A percentile compares a stretch with the other conserved stretches of the same genome.
phyloP scores from a whole-genome alignment of 2,113 vertebrate genomes.

The Papio anubis region DNA sequence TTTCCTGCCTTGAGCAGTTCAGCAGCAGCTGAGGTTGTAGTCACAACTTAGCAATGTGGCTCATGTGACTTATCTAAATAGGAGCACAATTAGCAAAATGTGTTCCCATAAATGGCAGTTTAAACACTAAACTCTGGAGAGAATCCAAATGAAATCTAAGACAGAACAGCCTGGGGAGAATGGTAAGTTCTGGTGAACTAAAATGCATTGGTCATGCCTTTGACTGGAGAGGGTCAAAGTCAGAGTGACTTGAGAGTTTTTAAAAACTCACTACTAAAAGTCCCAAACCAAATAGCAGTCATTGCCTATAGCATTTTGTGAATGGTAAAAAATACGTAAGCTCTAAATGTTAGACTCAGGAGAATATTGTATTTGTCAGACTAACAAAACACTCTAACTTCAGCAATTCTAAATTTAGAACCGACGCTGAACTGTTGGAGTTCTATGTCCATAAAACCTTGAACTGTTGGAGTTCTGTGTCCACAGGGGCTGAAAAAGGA shows the following conservation, averaged over 20 bases:
- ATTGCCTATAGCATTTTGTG: neutral
- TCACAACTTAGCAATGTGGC: slow-evolving; percentile 68
- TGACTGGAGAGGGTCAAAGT: slow-evolving; percentile 65
- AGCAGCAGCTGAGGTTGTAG: slow-evolving; percentile 59
- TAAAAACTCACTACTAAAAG: slow-evolving; percentile 18
- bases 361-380: slow-evolving; percentile 40
- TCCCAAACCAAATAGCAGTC: slow-evolving; percentile 52
- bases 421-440: neutral
- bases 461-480: slow-evolving; percentile 1
- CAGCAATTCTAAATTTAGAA: slow-evolving; percentile 51
- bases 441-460: slow-evolving; percentile 4
- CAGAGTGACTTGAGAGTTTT: slow-evolving; percentile 54
- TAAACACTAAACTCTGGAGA: slow-evolving; percentile 72
- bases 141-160: slow-evolving; percentile 74
- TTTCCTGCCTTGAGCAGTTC: slow-evolving; percentile 72
- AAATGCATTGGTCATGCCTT: neutral
- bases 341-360: slow-evolving; percentile 41
- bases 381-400: slow-evolving; percentile 29
- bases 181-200: slow-evolving; percentile 74
- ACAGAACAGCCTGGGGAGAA: slow-evolving; percentile 67
- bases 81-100: slow-evolving; percentile 81
- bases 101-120: slow-evolving; percentile 71
- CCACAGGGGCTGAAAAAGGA: neutral
- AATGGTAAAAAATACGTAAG: slow-evolving; percentile 61
- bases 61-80: slow-evolving; percentile 72